Percentiles rank a stretch among this genome's conserved stretches.
Conservation (phyloP, 2,888 invertebrate genomes). For the Pollenia angustigena region DNA sequence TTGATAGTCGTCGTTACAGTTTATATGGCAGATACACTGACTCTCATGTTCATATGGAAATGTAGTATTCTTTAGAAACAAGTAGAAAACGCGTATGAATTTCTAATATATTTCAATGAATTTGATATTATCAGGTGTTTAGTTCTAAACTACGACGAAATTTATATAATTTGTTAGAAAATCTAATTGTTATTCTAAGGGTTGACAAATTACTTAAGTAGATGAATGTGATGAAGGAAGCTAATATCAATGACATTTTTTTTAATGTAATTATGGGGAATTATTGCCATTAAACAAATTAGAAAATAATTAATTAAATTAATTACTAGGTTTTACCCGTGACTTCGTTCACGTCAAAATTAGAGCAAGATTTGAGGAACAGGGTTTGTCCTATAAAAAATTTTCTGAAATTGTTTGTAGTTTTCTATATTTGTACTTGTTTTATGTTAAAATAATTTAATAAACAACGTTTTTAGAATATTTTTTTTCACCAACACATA, state of each 20-base stretch:
- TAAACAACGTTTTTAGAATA: too few species aligned
- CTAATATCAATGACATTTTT: conserved; percentile 13
- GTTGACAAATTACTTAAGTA: conserved; percentile 24
- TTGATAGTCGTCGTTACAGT: conserved; percentile 50
- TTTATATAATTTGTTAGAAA: conserved; percentile 9
- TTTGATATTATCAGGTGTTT: conserved; percentile 13
- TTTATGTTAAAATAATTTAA: too few species aligned
- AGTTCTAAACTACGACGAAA: conserved; percentile 7
- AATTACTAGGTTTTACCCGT: too few species aligned
- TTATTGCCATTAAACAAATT: neutral
- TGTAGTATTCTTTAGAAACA: neutral
- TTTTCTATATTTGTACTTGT: too few species aligned
- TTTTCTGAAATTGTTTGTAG: too few species aligned
- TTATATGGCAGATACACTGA: neutral
- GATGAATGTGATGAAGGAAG: neutral
- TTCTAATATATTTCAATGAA: neutral
- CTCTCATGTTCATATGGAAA: too few species aligned
- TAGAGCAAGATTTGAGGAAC: too few species aligned
- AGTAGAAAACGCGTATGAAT: conserved; percentile 12
- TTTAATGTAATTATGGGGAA: neutral
- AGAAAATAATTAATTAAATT: too few species aligned
- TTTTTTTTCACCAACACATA: too few species aligned
- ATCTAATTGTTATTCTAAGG: conserved; percentile 21
- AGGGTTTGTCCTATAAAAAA: too few species aligned
- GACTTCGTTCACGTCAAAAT: too few species aligned